Evolutionary conservation across 2,888 invertebrate genomes (phyloP).

Genomic region (Cephonodes hylas): DNA sequence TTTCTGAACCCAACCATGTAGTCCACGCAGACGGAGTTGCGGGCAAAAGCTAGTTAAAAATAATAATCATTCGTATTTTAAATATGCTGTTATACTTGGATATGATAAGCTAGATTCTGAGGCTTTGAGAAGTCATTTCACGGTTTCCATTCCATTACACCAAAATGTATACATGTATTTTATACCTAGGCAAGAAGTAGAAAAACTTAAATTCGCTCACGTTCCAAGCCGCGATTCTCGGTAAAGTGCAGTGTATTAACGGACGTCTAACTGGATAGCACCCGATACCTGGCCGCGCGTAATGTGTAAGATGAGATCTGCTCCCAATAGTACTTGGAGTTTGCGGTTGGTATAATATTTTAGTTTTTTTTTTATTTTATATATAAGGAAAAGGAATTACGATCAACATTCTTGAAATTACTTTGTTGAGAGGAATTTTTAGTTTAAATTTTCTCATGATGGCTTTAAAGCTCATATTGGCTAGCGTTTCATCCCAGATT

Average conservation of each 20-base stretch:
- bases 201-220: background rate
- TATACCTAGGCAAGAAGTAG: background rate
- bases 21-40: too few relatives aligned
- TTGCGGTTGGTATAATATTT: background rate
- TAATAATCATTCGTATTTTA: too few relatives aligned
- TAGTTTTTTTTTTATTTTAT: background rate
- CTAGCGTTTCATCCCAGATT: too few relatives aligned
- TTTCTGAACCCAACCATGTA: too few relatives aligned
- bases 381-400: too few relatives aligned
- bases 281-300: background rate
- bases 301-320: constrained; percentile 3
- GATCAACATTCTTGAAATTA: background rate
- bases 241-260: background rate
- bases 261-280: background rate
- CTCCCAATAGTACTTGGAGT: background rate
- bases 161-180: background rate
- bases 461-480: too few relatives aligned
- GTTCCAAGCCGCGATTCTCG: background rate
- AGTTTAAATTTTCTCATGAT: too few relatives aligned
- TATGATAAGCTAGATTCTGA: too few relatives aligned
- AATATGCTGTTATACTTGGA: too few relatives aligned
- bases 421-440: background rate
- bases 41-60: too few relatives aligned
- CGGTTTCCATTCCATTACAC: too few relatives aligned
- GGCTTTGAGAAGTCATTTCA: too few relatives aligned